Evolutionary conservation across 2,888 invertebrate species (phyloP), one percentile per base, ranked within the genome.

Genomic region (Calameuta filiformis): DNA sequence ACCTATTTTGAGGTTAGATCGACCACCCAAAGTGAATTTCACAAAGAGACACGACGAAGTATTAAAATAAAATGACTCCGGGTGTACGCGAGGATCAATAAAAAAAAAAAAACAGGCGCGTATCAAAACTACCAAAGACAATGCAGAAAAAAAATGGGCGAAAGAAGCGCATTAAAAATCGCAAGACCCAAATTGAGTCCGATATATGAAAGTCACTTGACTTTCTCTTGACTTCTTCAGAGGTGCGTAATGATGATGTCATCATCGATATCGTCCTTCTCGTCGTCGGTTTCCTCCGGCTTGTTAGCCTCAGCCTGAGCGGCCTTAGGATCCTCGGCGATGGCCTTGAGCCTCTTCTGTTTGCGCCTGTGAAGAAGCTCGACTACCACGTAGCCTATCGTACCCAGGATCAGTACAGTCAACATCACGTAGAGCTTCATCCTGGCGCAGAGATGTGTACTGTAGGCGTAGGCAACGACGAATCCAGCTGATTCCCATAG

Each of bases 401-500:
- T 94, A 31, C 97, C 97, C 75, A 95, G 89, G 31, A 95, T 91
- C 12, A 97, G 93, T 37, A 97, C 95, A n/a, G 94, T 94, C 90
- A 97, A 92, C 93, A 97, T 94, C 33, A 97, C 96, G 91, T 96
- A 97, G 0, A 97, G 94, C 93, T 98, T 98, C 95, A 96, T 96
- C 80, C 95, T 93, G 77, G 97, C 96, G 92, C 97, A 97, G 35
- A 97, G 93, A 86, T 96, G 96, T 35, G 96, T 97, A 85, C 97
- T 97, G 92, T 97, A 97, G 0, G 97, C 97, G 89, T 97, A 98
- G 12, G 97, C 97, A 74, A 97, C 95, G 40, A 97, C 97, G 91
- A 97, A 98, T 3, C 98, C 98, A 4, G 95, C 95, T 76, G 96
- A 96, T 92, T 98, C 97, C 97, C 97, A 97, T 11, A 97, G 94